phyloP scores from a whole-genome alignment of 2,113 vertebrate genomes.

The Tiliqua scincoides region DNA sequence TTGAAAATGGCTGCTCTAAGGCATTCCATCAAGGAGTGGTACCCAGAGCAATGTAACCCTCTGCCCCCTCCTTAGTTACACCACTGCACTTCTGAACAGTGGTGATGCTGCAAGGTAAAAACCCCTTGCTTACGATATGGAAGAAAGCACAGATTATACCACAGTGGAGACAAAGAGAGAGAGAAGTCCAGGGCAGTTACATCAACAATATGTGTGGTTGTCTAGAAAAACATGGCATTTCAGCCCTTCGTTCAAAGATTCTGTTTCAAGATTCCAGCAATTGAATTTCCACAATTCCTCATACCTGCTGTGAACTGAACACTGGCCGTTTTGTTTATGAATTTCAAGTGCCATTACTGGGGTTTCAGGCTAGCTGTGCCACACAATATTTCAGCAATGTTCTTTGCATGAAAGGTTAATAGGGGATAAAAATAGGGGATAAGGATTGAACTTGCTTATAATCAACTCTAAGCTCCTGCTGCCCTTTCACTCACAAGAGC shows the following conservation, averaged over 20 bases:
- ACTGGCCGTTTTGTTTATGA: background rate
- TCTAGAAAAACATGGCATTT: background rate
- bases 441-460: background rate
- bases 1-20: too few species aligned
- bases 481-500: background rate
- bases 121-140: too few species aligned
- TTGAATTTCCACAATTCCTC: fast-evolving
- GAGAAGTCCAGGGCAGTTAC: background rate
- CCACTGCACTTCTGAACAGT: too few species aligned
- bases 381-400: constrained; percentile 36
- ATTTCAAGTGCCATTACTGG: constrained; percentile 34
- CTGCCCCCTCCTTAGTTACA: too few species aligned
- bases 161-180: too few species aligned
- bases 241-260: background rate
- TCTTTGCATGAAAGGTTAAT: constrained; percentile 56
- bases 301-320: background rate
- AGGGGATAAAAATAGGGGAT: constrained; percentile 45
- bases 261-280: background rate
- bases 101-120: too few species aligned
- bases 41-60: too few species aligned
- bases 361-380: background rate
- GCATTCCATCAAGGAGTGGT: too few species aligned
- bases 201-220: background rate
- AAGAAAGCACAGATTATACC: too few species aligned
- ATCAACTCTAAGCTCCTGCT: background rate